Percentiles rank a stretch among this genome's conserved stretches.
phyloP scores from a whole-genome alignment of 2,797 vertebrate species.

The Siniperca undulata region DNA sequence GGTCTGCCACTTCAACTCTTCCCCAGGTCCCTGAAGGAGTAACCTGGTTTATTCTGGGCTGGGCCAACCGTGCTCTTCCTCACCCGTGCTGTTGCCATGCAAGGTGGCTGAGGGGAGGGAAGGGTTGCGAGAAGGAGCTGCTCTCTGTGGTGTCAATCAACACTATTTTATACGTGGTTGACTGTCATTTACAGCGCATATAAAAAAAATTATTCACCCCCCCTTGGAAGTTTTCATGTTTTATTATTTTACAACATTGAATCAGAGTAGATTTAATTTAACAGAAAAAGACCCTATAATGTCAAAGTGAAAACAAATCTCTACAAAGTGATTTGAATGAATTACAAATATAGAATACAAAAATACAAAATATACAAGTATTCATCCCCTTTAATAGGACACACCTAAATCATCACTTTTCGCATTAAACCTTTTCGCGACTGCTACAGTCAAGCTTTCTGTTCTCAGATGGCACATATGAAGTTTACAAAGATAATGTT shows the following conservation, averaged over 20 bases:
- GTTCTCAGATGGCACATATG: no score
- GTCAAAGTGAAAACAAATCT: not conserved
- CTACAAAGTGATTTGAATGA: not conserved
- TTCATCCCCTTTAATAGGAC: not conserved
- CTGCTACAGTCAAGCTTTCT: not conserved
- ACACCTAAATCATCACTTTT: not conserved
- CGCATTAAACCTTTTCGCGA: not conserved
- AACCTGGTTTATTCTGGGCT: constrained; percentile 83
- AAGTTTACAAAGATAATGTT: not conserved
- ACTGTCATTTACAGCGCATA: not conserved
- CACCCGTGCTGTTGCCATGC: constrained; percentile 76
- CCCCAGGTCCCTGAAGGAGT: constrained; percentile 77
- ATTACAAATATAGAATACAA: not conserved
- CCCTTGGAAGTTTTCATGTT: not conserved
- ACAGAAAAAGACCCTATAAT: not conserved
- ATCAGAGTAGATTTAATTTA: not conserved
- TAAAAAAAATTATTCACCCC: not conserved
- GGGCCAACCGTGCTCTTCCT: constrained; percentile 61
- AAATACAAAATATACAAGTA: not conserved
- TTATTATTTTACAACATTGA: not conserved
- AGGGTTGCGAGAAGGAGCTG: constrained; percentile 5
- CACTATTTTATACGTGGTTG: constrained; percentile 7
- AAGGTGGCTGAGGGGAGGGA: constrained; percentile 32
- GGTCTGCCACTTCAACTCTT: constrained; percentile 77
- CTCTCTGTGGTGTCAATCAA: constrained; percentile 26